Evolutionary conservation across 2,888 invertebrate species (phyloP).

Genomic region (Himalopsyche kuldschensis): DNA sequence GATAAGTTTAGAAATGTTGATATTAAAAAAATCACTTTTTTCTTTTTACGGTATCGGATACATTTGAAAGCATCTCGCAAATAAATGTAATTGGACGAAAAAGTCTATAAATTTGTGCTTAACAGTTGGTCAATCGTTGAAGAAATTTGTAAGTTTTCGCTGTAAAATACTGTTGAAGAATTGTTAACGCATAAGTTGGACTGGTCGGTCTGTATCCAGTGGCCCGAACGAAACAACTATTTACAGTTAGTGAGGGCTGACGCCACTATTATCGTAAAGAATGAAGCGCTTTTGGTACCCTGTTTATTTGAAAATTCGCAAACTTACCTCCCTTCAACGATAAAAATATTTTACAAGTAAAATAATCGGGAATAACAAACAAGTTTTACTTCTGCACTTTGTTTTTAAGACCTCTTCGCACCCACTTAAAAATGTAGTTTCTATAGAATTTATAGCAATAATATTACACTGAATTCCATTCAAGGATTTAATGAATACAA

Average conservation of each 20-base stretch:
- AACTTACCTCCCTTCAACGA: not conserved
- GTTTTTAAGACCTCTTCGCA: not conserved
- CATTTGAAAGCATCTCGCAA: no score
- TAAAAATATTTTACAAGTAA: not conserved
- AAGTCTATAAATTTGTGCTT: no score
- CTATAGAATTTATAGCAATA: no score
- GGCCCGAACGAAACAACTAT: not conserved
- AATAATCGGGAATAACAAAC: not conserved
- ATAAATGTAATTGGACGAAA: no score
- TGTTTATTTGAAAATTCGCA: not conserved
- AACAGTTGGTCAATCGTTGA: not conserved
- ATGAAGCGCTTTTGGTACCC: not conserved
- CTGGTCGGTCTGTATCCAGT: not conserved
- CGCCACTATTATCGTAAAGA: not conserved
- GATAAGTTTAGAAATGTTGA: no score
- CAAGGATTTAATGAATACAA: no score
- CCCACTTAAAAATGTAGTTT: no score
- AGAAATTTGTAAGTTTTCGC: not conserved
- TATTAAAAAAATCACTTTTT: no score
- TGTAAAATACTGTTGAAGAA: not conserved
- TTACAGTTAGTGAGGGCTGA: not conserved
- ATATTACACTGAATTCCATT: no score
- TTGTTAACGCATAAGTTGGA: not conserved
- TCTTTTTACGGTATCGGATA: no score
- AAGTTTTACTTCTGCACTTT: not conserved